Percentiles rank a stretch among this genome's conserved stretches.
These are phyloP conservation scores for Tetramorium parvispinum DNA, from an alignment of 1,140 invertebrate species.

Conservation along the genomic window DNA sequence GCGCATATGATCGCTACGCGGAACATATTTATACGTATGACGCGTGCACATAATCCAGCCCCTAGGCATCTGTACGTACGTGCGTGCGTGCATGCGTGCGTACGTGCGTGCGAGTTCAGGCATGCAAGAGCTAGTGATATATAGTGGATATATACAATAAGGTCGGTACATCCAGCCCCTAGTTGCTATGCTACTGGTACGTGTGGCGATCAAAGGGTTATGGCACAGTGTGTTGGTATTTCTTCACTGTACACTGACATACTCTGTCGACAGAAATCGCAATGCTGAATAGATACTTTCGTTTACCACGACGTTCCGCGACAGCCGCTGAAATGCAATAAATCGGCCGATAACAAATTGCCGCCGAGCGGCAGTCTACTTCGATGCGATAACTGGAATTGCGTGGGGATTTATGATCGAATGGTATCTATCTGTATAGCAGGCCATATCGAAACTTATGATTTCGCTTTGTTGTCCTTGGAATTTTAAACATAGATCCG, in stretches of 20 bases:
- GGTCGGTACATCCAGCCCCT: constrained; percentile 41
- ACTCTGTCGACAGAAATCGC: constrained; percentile 51
- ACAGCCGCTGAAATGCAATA: constrained; percentile 57
- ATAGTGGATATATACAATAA: constrained; percentile 48
- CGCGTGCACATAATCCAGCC: constrained; percentile 63
- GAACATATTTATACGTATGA: constrained; percentile 63
- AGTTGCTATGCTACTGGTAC: constrained; percentile 58
- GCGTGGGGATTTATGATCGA: constrained; percentile 43
- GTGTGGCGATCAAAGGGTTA: constrained; percentile 24
- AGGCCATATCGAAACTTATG: background rate
- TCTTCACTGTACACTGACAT: constrained; percentile 38
- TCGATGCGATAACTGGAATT: constrained; percentile 44
- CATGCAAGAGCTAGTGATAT: constrained; percentile 66
- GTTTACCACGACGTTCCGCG: constrained; percentile 24
- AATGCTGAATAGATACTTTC: constrained; percentile 45
- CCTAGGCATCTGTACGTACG: background rate
- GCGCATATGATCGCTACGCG: constrained; percentile 26
- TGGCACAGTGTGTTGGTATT: constrained; percentile 22
- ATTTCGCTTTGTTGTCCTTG: background rate
- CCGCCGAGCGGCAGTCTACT: constrained; percentile 39
- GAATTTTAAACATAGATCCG: background rate
- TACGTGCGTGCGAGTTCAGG: constrained; percentile 62
- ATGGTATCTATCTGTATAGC: background rate
- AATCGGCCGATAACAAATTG: constrained; percentile 59
- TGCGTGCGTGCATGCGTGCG: constrained; percentile 41